Conservation (phyloP, 1,140 invertebrate genomes). For the Tetraneura akinire region DNA sequence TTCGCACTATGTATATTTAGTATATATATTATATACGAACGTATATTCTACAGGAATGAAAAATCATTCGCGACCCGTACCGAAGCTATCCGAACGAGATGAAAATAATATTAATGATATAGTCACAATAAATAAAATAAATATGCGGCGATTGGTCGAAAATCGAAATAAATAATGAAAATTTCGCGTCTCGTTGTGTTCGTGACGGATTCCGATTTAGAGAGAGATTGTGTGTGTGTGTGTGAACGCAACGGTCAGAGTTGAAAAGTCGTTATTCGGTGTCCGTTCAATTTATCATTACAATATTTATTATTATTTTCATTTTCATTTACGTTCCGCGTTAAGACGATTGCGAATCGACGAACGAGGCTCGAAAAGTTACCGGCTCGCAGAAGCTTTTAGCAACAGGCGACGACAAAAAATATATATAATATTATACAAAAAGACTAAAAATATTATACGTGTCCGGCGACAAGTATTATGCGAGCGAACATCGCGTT, state of each 20-base stretch:
- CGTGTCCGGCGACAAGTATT: conserved; percentile 21
- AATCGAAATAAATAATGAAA: conserved; percentile 39
- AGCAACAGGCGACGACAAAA: neutral
- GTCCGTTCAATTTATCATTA: conserved; percentile 31
- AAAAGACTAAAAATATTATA: conserved; percentile 1
- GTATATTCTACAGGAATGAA: conserved; percentile 41
- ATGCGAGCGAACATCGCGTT: conserved; percentile 7
- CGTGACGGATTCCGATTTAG: conserved; percentile 32
- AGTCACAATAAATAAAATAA: neutral
- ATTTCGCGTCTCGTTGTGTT: neutral
- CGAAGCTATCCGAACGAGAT: neutral
- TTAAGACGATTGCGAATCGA: conserved; percentile 2
- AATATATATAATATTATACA: conserved; percentile 9
- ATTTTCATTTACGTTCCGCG: neutral
- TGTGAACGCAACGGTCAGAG: neutral
- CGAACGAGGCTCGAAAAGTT: neutral
- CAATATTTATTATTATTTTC: neutral
- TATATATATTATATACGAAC: too few relatives aligned
- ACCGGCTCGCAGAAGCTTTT: neutral
- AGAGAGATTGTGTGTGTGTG: too few relatives aligned
- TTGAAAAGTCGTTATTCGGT: neutral
- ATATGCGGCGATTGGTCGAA: conserved; percentile 15
- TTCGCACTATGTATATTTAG: too few relatives aligned
- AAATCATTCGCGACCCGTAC: conserved; percentile 23
- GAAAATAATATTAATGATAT: conserved; percentile 28